Base-by-base conservation (phyloP, 2,888 invertebrate genomes). In the Leptopterna dolabrata region DNA sequence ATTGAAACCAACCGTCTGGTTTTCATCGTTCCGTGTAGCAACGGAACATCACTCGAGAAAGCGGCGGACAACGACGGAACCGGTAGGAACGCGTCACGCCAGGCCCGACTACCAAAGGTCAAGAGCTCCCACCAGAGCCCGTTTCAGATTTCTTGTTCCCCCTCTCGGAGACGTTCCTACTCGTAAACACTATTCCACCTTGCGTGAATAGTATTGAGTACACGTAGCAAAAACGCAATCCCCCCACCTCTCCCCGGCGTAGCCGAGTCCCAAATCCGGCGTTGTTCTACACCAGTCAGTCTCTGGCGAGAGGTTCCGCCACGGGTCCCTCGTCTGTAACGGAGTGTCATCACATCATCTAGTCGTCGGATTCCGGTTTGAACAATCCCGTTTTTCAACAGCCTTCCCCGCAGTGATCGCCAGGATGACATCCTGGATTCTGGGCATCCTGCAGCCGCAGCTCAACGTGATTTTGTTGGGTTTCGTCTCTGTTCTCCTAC, bases 371-470 rank as follows among this genome's bases (percentile, higher is more conserved):
- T 24, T 63, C 63, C 63, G 63, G 63, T 63, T 63, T 63, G 19
- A n/a, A 19, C 19, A 63, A 9, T 24, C 63, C 24, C 63, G 63
- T 36, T 63, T 63, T 9, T 0, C 19, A 19, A 0, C 19, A 55
- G 55, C 19, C 19, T 63, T 63, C 3, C n/a, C 19, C 63, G 24
- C 63, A 24, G 63, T 63, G 24, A 78, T 47, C 27, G 4, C 14
- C 78, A 78, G 24, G 1, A 78, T 78, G 78, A 43, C 45, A 13
- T 19, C 43, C 0, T 78, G 78, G 78, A 13, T 83, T 19, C 43
- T 63, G 13, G 43, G 29, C n/a, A 70, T 70, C 2, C 71, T 83
- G 1, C 63, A 83, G 16, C 83, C 83, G 3, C 83, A 83, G 41
- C 41, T 83, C 0, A 19, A 63, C 27, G 83, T 83, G 16, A 27